A percentile compares a stretch with the other conserved stretches of the same genome.
Evolutionary conservation across 2,888 invertebrate genomes (phyloP).

Genomic region (Synergus umbraculus): DNA sequence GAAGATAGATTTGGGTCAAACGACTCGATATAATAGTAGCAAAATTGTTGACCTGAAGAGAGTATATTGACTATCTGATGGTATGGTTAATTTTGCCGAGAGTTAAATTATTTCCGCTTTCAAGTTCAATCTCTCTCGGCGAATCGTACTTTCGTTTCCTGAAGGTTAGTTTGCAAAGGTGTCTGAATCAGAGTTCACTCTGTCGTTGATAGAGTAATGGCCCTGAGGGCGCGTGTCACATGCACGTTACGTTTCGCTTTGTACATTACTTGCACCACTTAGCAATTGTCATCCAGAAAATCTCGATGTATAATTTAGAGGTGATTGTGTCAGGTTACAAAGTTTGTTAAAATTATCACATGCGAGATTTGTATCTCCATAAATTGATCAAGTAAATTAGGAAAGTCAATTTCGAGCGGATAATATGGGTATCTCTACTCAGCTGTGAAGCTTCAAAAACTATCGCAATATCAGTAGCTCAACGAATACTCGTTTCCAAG

Average conservation of each 20-base stretch:
- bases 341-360: neutral
- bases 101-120: constrained; percentile 11
- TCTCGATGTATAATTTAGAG: constrained; percentile 11
- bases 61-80: neutral
- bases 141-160: constrained; percentile 52
- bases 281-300: constrained; percentile 27
- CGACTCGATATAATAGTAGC: too few species aligned
- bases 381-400: neutral
- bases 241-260: constrained; percentile 37
- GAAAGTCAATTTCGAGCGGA: neutral
- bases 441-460: neutral
- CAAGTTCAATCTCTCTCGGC: constrained; percentile 24
- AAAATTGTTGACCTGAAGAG: too few species aligned
- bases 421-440: neutral
- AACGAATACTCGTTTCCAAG: constrained; percentile 25
- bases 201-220: constrained; percentile 59
- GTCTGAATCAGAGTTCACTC: constrained; percentile 41
- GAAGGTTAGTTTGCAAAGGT: constrained; percentile 47
- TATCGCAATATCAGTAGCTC: neutral
- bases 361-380: neutral
- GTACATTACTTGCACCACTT: constrained; percentile 14
- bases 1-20: too few species aligned
- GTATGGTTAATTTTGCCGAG: neutral
- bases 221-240: constrained; percentile 56
- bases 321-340: neutral